These are phyloP conservation scores for Cistogaster globosa DNA, from an alignment of 2,888 invertebrate species.

Conservation along the genomic window DNA sequence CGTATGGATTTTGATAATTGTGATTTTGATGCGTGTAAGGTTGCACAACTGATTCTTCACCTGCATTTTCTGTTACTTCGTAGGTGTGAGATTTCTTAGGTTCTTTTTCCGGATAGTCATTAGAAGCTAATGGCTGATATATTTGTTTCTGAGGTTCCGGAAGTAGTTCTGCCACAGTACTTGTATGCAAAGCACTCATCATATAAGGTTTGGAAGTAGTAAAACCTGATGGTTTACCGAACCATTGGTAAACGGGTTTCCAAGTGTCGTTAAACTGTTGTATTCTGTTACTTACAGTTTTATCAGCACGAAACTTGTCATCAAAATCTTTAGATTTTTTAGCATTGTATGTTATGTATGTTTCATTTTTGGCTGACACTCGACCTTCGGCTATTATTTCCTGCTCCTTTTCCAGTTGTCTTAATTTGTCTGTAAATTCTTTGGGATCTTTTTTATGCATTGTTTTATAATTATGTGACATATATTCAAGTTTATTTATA, in stretches of 20 bases:
- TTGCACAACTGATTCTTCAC: conserved; percentile 76
- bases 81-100: conserved; percentile 73
- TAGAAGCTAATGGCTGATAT: conserved; percentile 49
- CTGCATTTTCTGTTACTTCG: conserved; percentile 80
- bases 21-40: conserved; percentile 69
- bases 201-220: conserved; percentile 75
- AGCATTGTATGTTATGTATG: conserved; percentile 49
- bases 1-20: conserved; percentile 64
- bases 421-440: conserved; percentile 71
- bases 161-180: conserved; percentile 75
- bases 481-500: conserved; percentile 66
- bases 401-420: conserved; percentile 80
- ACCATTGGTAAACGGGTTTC: conserved; percentile 77
- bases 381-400: conserved; percentile 80
- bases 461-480: conserved; percentile 43
- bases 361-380: conserved; percentile 73
- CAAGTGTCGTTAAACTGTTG: conserved; percentile 79
- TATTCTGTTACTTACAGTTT: conserved; percentile 76
- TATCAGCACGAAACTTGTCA: conserved; percentile 49
- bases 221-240: conserved; percentile 64
- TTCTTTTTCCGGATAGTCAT: conserved; percentile 70
- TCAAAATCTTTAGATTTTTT: conserved; percentile 23
- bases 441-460: conserved; percentile 48
- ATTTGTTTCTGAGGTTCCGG: conserved; percentile 77
- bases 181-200: conserved; percentile 78